phyloP scores from a whole-genome alignment of 2,797 vertebrate genomes.

The Acanthurus leucopareius region DNA sequence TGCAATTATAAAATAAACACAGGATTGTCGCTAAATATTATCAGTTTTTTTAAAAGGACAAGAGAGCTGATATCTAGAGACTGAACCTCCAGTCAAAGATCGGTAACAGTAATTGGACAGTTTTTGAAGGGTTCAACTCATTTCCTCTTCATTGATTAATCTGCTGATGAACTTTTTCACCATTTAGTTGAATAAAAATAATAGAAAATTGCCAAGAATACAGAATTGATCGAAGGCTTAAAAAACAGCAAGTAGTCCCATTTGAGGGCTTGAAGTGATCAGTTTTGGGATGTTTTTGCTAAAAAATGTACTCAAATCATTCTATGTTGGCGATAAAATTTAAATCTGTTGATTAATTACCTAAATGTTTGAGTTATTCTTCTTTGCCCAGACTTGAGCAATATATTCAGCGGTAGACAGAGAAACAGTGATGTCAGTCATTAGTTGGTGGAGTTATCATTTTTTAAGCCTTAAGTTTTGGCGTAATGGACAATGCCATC shows the following conservation, averaged over 20 bases:
- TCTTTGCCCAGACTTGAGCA: neutral
- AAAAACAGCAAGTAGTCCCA: neutral
- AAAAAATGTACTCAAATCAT: no score
- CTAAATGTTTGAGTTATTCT: neutral
- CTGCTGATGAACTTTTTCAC: neutral
- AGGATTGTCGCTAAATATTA: neutral
- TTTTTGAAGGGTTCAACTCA: no score
- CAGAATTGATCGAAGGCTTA: neutral
- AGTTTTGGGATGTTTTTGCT: neutral
- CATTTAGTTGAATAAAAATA: neutral
- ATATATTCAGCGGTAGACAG: no score
- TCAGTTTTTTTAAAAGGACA: conserved; percentile 4
- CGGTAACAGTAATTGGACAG: neutral
- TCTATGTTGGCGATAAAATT: neutral
- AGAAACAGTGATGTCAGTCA: no score
- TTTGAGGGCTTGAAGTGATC: neutral
- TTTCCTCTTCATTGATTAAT: neutral
- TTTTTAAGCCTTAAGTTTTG: no score
- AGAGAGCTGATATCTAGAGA: neutral
- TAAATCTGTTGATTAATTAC: neutral
- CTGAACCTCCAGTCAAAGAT: neutral
- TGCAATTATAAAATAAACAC: conserved; percentile 20
- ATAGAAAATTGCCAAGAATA: no score
- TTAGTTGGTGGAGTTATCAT: no score
- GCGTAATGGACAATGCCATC: no score